Base-by-base conservation (phyloP, 2,797 vertebrate species). In the Molossus molossus region DNA sequence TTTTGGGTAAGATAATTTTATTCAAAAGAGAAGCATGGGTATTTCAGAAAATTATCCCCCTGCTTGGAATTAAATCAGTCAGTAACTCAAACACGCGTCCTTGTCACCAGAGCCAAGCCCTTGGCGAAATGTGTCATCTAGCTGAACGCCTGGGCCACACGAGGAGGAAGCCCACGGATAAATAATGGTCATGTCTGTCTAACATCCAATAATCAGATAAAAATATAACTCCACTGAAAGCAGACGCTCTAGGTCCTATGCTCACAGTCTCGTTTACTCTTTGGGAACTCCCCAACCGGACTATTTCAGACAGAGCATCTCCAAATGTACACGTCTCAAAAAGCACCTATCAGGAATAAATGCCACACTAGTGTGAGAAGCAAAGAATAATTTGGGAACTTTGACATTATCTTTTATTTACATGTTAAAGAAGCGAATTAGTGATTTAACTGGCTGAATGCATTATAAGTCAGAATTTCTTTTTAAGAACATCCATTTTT, bases 21-120 rank as follows among this genome's bases (percentile, higher is more conserved):
- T 85, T 97, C 69, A 88, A 93, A 97, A 97, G 90, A 72, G 40
- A 87, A 91, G 67, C 55, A 53, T 94, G 21, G 20, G 48, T 48
- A 70, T n/a, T 70, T 92, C 77, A 94, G 55, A 89, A 93, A 96
- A 96, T 60, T 62, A 45, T 70, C 83, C 6, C 25, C n/a, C 87
- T 79, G n/a, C 29, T 69, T 73, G 55, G 80, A 53, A 27, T 33
- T 40, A 60, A 84, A 37, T 48, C 48, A 53, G 33, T 62, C 64
- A 70, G 87, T 45, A 73, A 48, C 88, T 65, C 48, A 12, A 6
- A 12, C 23, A 7, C 4, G 67, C 37, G 62, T 64, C 64, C 70
- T 18, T 27, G n/a, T 70, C 62, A 75, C 64, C 75, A 53, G 64
- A 69, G 86, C 57, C 82, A 27, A 83, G 58, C 69, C 92, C 13